phyloP scores from a whole-genome alignment of 1,140 invertebrate species.

The Drosophila rufa region DNA sequence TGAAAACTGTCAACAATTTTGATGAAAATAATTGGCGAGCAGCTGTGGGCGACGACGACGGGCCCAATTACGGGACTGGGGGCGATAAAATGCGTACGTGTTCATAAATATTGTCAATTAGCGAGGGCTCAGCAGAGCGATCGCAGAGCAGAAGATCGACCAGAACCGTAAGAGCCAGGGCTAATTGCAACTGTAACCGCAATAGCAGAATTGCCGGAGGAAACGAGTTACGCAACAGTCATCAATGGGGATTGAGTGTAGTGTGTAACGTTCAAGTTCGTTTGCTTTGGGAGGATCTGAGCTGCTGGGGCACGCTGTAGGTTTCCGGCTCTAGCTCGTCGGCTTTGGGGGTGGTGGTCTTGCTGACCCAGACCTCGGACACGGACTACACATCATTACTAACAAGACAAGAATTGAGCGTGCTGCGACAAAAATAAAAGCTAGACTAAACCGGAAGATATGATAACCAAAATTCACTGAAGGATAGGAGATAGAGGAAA shows the following conservation, averaged over 20 bases:
- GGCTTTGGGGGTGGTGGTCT: too few species aligned
- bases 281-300: too few species aligned
- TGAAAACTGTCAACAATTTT: conserved; percentile 80
- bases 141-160: conserved; percentile 41
- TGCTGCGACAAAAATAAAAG: too few species aligned
- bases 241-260: conserved; percentile 81
- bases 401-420: too few species aligned
- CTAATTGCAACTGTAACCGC: conserved; percentile 65
- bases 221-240: conserved; percentile 79
- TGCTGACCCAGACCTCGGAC: too few species aligned
- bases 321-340: too few species aligned
- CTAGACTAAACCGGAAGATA: too few species aligned
- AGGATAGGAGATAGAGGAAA: too few species aligned
- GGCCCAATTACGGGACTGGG: conserved; percentile 67
- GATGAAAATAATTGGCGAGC: conserved; percentile 81
- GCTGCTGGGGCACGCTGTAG: too few species aligned
- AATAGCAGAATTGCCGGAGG: conserved; percentile 25
- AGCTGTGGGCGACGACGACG: conserved; percentile 59
- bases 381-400: too few species aligned
- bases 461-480: too few species aligned
- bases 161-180: conserved; percentile 40
- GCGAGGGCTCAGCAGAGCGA: conserved; percentile 46
- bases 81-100: conserved; percentile 83
- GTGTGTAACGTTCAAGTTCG: too few species aligned
- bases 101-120: conserved; percentile 85